Base-by-base conservation (phyloP, 2,797 vertebrate genomes). In the Morus bassanus region DNA sequence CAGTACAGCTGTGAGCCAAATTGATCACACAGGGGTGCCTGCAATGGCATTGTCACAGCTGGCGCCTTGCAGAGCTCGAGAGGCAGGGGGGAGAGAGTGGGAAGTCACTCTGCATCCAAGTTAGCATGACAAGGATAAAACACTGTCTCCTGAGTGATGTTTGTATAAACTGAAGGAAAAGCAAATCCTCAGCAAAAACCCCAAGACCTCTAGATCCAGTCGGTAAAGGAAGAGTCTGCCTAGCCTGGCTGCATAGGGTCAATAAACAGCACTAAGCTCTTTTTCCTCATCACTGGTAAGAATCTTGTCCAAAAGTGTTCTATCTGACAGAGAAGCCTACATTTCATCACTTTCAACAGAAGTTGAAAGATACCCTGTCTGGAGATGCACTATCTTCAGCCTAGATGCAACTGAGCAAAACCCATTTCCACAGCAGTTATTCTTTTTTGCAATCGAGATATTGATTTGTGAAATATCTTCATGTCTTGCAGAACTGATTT, bases 1-100 rank as follows among this genome's bases (percentile, higher is more conserved):
- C 73, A 85, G 91, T 30, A 61, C 77, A 91, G 88, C 97, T 95
- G 91, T 69, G 90, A 96, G 92, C 85, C 91, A 91, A 97, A 97
- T 70, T 88, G 85, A 93, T 94, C 95, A 43, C 92, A 28, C 88
- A 21, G 85, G 93, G 93, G 94, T 76, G 92, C 91, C 88, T 6
- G 6, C 48, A 6, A 54, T 43, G n/a, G 77, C 63, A 69, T 78
- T 95, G 88, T 89, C 91, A 84, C 89, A 76, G 91, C 94, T 69
- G 73, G 86, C 15, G 3, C 80, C 92, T 65, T 11, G 18, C 85
- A 84, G 85, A 68, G 88, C 78, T 82, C 0, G 0, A 43, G 24
- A 68, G 25, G 54, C 46, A n/a, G 72, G 37, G 63, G 81, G 50
- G 31, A 57, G 67, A 0, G 3, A 64, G 24, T 13, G 61, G 69